A percentile compares a stretch with the other conserved stretches of the same genome.
Evolutionary conservation across 2,888 invertebrate genomes (phyloP).

Genomic region (Scrobipalpa costella): DNA sequence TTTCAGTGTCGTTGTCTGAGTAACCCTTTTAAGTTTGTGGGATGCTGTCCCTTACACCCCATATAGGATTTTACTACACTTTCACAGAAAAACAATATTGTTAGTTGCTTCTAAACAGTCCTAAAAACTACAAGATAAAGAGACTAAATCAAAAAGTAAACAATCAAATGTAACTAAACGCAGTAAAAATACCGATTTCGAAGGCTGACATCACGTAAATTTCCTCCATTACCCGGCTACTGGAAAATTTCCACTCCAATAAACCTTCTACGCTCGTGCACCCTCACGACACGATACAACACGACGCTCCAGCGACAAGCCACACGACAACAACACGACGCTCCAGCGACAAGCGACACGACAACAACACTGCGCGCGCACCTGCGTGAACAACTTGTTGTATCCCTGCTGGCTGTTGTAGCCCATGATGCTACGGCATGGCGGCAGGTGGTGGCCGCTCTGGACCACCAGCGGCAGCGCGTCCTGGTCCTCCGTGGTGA

Average conservation of each 20-base stretch:
- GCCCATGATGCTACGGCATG: slow-evolving; percentile 85
- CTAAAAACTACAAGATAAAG: too few species aligned
- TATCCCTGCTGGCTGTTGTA: slow-evolving; percentile 89
- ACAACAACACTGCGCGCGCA: slow-evolving; percentile 59
- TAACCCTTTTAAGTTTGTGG: too few species aligned
- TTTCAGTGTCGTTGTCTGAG: too few species aligned
- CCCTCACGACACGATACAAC: slow-evolving; percentile 3
- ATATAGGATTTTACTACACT: too few species aligned
- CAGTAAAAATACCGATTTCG: background rate
- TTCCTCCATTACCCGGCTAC: background rate
- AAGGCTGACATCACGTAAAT: background rate
- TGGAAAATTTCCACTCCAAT: background rate
- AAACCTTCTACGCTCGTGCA: background rate
- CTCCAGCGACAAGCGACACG: background rate
- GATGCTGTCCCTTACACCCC: too few species aligned
- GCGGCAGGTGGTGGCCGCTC: slow-evolving; percentile 71
- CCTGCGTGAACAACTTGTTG: slow-evolving; percentile 92
- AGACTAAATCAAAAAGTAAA: too few species aligned
- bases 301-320: background rate
- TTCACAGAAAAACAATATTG: too few species aligned
- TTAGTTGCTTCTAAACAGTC: too few species aligned
- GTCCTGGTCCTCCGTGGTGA: slow-evolving; percentile 78
- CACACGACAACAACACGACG: slow-evolving; percentile 19
- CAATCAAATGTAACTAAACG: background rate
- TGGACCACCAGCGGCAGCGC: slow-evolving; percentile 78